phyloP scores from a whole-genome alignment of 2,113 vertebrate species.

The Heloderma charlesbogerti region DNA sequence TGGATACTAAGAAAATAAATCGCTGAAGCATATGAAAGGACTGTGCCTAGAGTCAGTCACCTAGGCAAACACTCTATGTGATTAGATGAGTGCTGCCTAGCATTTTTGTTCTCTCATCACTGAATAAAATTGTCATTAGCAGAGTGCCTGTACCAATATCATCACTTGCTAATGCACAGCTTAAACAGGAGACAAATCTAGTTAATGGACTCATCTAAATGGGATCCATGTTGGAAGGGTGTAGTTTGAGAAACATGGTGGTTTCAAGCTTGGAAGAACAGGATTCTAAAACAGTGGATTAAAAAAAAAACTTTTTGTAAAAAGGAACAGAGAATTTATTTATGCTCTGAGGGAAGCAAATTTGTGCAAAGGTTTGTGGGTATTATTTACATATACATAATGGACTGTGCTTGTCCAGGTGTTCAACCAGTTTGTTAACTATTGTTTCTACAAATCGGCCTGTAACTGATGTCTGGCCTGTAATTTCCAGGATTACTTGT shows the following conservation, averaged over 20 bases:
- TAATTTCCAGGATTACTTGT: conserved; percentile 3
- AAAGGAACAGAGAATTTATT: conserved; percentile 4
- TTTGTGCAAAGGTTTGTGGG: neutral
- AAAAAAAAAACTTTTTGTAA: neutral
- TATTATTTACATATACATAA: neutral
- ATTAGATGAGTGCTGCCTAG: conserved; percentile 64
- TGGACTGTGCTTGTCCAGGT: neutral
- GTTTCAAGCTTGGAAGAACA: conserved; percentile 21
- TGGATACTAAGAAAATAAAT: conserved; percentile 52
- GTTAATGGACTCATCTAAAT: conserved; percentile 63
- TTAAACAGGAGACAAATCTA: conserved; percentile 65
- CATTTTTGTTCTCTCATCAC: conserved; percentile 60
- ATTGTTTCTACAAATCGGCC: neutral
- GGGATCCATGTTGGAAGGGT: conserved; percentile 33
- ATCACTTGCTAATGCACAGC: conserved; percentile 65
- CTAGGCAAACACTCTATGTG: neutral
- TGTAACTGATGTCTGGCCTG: neutral
- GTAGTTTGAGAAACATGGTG: conserved; percentile 36
- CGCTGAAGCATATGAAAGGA: conserved; percentile 39
- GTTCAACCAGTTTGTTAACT: neutral
- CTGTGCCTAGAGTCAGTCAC: neutral
- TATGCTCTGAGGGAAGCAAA: neutral
- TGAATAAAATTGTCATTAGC: conserved; percentile 74
- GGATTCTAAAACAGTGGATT: conserved; percentile 34
- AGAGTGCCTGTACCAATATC: conserved; percentile 69